Conservation (phyloP, 1,140 invertebrate genomes). For the Mylabris phalerata region DNA sequence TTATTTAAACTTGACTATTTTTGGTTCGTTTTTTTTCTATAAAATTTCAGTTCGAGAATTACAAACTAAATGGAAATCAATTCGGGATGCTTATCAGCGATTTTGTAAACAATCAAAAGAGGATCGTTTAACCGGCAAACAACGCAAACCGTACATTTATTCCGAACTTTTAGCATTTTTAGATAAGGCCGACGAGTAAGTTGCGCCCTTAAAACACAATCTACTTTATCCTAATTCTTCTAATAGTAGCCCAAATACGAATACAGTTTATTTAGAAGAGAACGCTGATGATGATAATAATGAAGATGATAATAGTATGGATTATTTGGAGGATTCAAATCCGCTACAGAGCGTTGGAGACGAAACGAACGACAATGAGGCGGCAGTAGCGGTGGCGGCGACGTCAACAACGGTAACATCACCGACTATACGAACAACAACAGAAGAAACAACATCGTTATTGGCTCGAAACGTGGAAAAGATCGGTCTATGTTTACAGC, state of each 20-base stretch:
- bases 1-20: too few relatives aligned
- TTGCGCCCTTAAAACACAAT: too few relatives aligned
- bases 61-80: conserved; percentile 30
- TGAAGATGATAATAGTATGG: conserved; percentile 4
- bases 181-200: too few relatives aligned
- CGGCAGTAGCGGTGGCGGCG: too few relatives aligned
- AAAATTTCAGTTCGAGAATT: conserved; percentile 27
- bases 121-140: conserved; percentile 14
- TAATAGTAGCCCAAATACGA: background rate
- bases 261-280: conserved; percentile 3
- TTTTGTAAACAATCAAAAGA: conserved; percentile 18
- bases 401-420: background rate
- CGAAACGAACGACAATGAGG: too few relatives aligned
- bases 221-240: too few relatives aligned
- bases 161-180: conserved; percentile 27
- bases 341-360: background rate
- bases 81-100: conserved; percentile 24
- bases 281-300: background rate
- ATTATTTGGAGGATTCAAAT: background rate
- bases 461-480: background rate
- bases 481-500: conserved; percentile 19
- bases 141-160: conserved; percentile 24
- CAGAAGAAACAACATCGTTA: background rate
- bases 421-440: background rate
- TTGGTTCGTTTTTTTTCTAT: too few relatives aligned